Evolutionary conservation across 2,797 vertebrate genomes (phyloP).

Genomic region (Pangasius larnaudii): DNA sequence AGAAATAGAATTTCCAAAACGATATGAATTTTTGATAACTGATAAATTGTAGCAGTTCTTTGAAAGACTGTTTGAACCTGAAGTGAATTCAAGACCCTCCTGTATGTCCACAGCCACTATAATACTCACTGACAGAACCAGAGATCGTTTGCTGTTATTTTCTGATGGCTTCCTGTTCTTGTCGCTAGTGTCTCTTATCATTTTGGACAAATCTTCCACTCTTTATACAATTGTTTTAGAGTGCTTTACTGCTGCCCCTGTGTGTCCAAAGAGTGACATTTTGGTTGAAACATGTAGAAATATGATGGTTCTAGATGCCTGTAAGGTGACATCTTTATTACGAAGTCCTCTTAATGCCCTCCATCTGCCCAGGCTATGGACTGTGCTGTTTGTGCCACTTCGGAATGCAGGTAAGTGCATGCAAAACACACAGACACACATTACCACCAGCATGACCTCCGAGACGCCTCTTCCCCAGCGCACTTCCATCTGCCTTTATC

Average conservation of each 20-base stretch:
- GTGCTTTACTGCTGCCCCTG: neutral
- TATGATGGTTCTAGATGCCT: neutral
- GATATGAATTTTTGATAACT: neutral
- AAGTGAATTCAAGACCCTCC: too few species aligned
- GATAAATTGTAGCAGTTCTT: neutral
- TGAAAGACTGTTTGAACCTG: neutral
- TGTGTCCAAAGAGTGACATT: conserved; percentile 19
- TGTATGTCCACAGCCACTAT: neutral
- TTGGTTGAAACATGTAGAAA: neutral
- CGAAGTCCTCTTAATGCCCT: conserved; percentile 5
- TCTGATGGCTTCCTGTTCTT: neutral
- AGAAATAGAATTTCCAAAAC: neutral
- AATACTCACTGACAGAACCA: too few species aligned
- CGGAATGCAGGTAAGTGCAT: conserved; percentile 68
- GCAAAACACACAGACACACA: conserved; percentile 19
- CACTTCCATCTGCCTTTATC: conserved; percentile 14
- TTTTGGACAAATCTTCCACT: conserved; percentile 1
- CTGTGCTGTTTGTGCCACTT: conserved; percentile 57
- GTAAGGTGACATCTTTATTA: neutral
- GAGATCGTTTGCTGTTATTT: neutral
- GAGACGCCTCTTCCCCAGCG: conserved; percentile 13
- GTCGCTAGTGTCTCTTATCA: neutral
- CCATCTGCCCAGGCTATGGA: neutral
- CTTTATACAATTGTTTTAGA: conserved; percentile 11
- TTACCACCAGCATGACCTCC: conserved; percentile 4